A percentile compares a stretch with the other conserved stretches of the same genome.
phyloP scores from a whole-genome alignment of 2,797 vertebrate species.

The Lycodopsis pacificus region DNA sequence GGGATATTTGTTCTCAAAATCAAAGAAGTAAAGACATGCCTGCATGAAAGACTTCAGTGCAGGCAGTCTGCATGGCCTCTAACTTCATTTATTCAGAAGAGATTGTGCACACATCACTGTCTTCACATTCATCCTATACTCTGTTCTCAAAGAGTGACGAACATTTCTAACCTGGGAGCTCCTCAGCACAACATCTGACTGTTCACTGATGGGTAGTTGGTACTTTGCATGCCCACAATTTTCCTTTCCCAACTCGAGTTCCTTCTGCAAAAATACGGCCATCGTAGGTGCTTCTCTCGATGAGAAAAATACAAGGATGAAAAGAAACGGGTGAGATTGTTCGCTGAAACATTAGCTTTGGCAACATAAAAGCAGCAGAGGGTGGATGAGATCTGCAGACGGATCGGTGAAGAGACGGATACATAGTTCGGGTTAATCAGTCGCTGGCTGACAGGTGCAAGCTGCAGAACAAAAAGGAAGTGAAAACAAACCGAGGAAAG shows the following conservation, averaged over 20 bases:
- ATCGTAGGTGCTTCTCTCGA: background rate
- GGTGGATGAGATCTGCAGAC: constrained; percentile 17
- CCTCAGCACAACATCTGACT: background rate
- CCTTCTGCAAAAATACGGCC: background rate
- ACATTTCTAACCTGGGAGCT: background rate
- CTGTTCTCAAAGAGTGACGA: background rate
- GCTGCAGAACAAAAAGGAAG: constrained; percentile 35
- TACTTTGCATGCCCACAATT: background rate
- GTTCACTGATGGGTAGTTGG: background rate
- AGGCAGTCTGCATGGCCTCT: background rate
- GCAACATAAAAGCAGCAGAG: constrained; percentile 11
- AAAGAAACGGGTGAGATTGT: constrained; percentile 8
- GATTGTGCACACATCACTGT: constrained; percentile 4
- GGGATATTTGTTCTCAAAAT: constrained; percentile 2
- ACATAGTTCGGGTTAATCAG: constrained; percentile 33
- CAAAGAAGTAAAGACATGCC: background rate
- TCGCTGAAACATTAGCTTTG: constrained; percentile 20
- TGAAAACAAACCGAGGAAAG: constrained; percentile 27
- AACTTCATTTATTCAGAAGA: constrained; percentile 4
- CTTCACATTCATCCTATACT: background rate
- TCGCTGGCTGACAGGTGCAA: constrained; percentile 31
- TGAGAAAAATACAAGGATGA: background rate
- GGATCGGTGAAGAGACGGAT: constrained; percentile 27
- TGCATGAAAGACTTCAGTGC: background rate
- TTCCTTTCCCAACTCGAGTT: background rate